Evolutionary conservation across 1,140 invertebrate species (phyloP).

Genomic region (Saxidomus purpurata): DNA sequence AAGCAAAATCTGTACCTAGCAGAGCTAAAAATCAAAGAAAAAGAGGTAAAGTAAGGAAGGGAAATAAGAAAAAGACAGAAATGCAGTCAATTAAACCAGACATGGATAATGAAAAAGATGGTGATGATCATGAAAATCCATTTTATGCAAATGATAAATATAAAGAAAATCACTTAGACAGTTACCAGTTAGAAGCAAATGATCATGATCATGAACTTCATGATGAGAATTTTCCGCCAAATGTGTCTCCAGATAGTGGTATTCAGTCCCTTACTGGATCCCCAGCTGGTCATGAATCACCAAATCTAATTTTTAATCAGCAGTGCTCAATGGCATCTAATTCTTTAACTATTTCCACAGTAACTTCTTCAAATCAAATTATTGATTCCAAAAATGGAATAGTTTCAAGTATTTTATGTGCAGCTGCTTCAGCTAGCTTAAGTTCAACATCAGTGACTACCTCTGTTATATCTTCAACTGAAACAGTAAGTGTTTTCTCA

Average conservation of each 20-base stretch:
- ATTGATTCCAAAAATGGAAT: slow-evolving; percentile 33
- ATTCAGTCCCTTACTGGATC: slow-evolving; percentile 95
- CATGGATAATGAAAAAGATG: not conserved
- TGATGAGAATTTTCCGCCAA: slow-evolving; percentile 38
- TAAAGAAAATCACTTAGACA: slow-evolving; percentile 13
- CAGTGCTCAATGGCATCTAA: not conserved
- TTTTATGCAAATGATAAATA: not conserved
- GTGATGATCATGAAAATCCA: slow-evolving; percentile 25
- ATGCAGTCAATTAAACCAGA: not conserved
- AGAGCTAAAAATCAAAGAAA: slow-evolving; percentile 3
- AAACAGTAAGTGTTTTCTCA: slow-evolving; percentile 49
- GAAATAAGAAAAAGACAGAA: not conserved
- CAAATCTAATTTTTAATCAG: slow-evolving; percentile 44
- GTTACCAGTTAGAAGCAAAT: slow-evolving; percentile 9
- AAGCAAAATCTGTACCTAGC: not conserved
- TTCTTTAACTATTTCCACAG: not conserved
- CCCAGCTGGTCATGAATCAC: slow-evolving; percentile 87
- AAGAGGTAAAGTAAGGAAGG: slow-evolving; percentile 5
- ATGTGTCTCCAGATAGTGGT: slow-evolving; percentile 96
- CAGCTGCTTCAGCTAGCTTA: slow-evolving; percentile 50
- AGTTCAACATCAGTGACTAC: slow-evolving; percentile 58
- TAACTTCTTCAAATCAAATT: not conserved
- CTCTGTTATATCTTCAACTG: slow-evolving; percentile 38
- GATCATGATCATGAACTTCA: slow-evolving; percentile 24
- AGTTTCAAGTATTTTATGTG: slow-evolving; percentile 57